These are phyloP conservation scores for Chironomus tentans DNA, from an alignment of 2,888 invertebrate species.

Conservation along the genomic window DNA sequence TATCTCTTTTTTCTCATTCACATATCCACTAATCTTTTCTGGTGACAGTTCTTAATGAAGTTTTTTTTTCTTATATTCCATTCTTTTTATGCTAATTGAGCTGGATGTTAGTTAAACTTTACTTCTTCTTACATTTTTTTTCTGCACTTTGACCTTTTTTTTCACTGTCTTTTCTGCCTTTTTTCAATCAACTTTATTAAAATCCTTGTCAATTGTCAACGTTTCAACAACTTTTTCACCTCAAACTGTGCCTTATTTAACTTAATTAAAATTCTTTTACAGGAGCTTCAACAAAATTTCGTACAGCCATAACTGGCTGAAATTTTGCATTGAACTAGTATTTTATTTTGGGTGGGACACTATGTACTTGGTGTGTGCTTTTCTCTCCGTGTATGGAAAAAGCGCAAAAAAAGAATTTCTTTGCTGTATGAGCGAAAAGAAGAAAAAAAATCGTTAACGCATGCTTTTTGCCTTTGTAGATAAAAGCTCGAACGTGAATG, in stretches of 20 bases:
- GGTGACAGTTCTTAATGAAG: not conserved
- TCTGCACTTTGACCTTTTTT: not conserved
- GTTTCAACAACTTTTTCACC: too few species aligned
- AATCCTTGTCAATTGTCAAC: too few species aligned
- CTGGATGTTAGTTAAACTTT: not conserved
- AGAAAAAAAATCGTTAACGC: slow-evolving; percentile 12
- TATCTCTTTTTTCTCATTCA: not conserved
- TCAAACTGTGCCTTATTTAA: not conserved
- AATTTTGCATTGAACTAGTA: slow-evolving; percentile 26
- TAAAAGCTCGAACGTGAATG: slow-evolving; percentile 1
- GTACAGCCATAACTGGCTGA: slow-evolving; percentile 26
- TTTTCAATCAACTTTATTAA: too few species aligned
- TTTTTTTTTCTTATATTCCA: not conserved
- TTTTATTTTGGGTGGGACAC: slow-evolving; percentile 27
- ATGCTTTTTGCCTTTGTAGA: slow-evolving; percentile 25
- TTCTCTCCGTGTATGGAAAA: slow-evolving; percentile 6
- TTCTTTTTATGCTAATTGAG: not conserved
- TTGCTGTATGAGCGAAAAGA: not conserved
- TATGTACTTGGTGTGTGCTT: slow-evolving; percentile 1
- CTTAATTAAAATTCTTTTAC: slow-evolving; percentile 7
- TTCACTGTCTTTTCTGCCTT: too few species aligned
- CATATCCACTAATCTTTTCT: not conserved
- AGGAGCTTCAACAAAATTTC: slow-evolving; percentile 6
- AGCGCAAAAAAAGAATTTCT: slow-evolving; percentile 12
- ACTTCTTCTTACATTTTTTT: not conserved